Evolutionary conservation across 2,888 invertebrate species (phyloP).

Genomic region (Cataglyphis albicans): DNA sequence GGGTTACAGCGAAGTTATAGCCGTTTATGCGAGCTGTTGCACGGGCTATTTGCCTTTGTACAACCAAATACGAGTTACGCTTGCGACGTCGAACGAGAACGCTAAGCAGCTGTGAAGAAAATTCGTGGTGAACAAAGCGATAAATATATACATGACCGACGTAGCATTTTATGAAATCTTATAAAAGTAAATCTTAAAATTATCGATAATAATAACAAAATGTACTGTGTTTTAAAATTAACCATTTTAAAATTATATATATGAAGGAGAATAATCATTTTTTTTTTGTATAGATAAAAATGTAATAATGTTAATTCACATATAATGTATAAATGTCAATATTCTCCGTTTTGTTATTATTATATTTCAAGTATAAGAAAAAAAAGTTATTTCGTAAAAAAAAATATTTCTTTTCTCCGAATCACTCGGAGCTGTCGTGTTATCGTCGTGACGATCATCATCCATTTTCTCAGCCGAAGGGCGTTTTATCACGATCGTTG

Average conservation of each 20-base stretch:
- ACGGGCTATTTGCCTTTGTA: conserved; percentile 52
- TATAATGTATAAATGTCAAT: background rate
- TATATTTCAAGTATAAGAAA: conserved; percentile 1
- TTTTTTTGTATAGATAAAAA: conserved; percentile 10
- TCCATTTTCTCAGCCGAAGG: conserved; percentile 68
- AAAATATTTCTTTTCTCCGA: conserved; percentile 40
- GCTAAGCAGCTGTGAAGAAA: conserved; percentile 22
- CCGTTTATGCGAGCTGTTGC: conserved; percentile 53
- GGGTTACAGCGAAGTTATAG: conserved; percentile 61
- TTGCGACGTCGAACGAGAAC: conserved; percentile 33
- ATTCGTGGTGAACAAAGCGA: conserved; percentile 18
- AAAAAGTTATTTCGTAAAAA: background rate
- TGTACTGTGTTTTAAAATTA: background rate
- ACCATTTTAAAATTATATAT: background rate
- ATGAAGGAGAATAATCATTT: no score
- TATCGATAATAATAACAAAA: background rate
- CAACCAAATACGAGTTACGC: conserved; percentile 42
- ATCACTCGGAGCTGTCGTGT: conserved; percentile 35
- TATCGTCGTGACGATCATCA: conserved; percentile 73
- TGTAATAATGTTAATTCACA: background rate
- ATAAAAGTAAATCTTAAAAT: background rate
- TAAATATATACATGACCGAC: background rate
- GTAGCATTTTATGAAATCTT: background rate
- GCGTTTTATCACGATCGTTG: conserved; percentile 73
- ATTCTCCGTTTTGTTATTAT: background rate